Evolutionary conservation across 2,888 invertebrate genomes (phyloP).

Genomic region (Amiota minor): DNA sequence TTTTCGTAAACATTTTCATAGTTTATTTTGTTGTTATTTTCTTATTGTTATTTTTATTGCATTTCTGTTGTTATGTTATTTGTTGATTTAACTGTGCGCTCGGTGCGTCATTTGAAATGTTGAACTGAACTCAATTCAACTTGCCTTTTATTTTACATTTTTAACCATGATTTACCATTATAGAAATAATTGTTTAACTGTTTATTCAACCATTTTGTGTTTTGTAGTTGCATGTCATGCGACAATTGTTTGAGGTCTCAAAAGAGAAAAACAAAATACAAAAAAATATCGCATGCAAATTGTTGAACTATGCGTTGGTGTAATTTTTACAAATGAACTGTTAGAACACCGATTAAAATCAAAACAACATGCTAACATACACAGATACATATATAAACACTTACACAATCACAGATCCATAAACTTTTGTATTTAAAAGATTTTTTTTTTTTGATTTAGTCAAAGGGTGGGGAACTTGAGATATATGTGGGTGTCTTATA

Average conservation of each 20-base stretch:
- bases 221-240: constrained; percentile 14
- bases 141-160: constrained; percentile 16
- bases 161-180: constrained; percentile 32
- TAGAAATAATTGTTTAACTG: constrained; percentile 36
- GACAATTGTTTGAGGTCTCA: background rate
- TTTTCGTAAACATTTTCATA: too few relatives aligned
- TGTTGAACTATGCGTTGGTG: background rate
- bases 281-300: constrained; percentile 18
- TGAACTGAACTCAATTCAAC: too few relatives aligned
- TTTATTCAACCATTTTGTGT: constrained; percentile 14
- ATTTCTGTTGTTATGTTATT: constrained; percentile 20
- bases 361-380: background rate
- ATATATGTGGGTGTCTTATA: background rate
- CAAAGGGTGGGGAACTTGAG: too few relatives aligned
- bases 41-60: constrained; percentile 37
- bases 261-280: too few relatives aligned
- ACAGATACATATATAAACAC: too few relatives aligned
- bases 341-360: constrained; percentile 29
- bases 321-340: constrained; percentile 30
- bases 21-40: constrained; percentile 35
- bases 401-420: too few relatives aligned
- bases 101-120: too few relatives aligned
- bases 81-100: constrained; percentile 13
- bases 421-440: too few relatives aligned
- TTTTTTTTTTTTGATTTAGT: too few relatives aligned